Percentiles rank a stretch among this genome's conserved stretches.
phyloP scores from a whole-genome alignment of 2,113 vertebrate genomes.

The Electrona antarctica region DNA sequence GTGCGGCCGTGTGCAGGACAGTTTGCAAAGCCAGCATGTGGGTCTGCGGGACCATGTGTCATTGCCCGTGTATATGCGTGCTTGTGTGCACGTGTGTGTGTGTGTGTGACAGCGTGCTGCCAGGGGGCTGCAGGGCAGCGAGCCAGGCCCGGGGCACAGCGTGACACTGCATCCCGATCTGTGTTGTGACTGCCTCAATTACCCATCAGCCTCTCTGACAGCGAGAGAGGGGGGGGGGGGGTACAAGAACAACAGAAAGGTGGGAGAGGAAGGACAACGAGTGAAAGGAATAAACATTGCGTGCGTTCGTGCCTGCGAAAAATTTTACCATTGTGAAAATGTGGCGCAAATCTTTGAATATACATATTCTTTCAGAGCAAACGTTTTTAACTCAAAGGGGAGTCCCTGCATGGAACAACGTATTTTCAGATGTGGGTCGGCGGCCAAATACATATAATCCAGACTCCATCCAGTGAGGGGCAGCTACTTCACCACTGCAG shows the following conservation, averaged over 20 bases:
- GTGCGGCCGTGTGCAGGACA: too few relatives aligned
- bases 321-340: too few relatives aligned
- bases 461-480: too few relatives aligned
- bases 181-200: constrained; percentile 78
- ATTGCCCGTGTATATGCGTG: constrained; percentile 21
- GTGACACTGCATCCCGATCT: constrained; percentile 67
- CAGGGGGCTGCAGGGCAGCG: constrained; percentile 51
- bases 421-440: too few relatives aligned
- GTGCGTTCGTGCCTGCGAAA: too few relatives aligned
- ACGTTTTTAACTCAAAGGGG: too few relatives aligned
- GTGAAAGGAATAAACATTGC: background rate
- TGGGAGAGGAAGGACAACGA: background rate
- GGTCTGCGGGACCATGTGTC: constrained; percentile 12
- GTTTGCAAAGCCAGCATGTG: too few relatives aligned
- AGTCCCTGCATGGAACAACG: too few relatives aligned
- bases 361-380: too few relatives aligned
- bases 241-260: background rate
- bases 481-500: too few relatives aligned
- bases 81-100: constrained; percentile 37
- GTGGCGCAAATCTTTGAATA: too few relatives aligned
- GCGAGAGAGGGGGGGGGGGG: background rate
- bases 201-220: constrained; percentile 65
- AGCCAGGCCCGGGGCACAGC: constrained; percentile 63
- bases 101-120: constrained; percentile 51
- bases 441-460: too few relatives aligned